Evolutionary conservation across 2,888 invertebrate species (phyloP), one percentile per base, ranked within the genome.

Genomic region (Nematopogon swammerdamellus): DNA sequence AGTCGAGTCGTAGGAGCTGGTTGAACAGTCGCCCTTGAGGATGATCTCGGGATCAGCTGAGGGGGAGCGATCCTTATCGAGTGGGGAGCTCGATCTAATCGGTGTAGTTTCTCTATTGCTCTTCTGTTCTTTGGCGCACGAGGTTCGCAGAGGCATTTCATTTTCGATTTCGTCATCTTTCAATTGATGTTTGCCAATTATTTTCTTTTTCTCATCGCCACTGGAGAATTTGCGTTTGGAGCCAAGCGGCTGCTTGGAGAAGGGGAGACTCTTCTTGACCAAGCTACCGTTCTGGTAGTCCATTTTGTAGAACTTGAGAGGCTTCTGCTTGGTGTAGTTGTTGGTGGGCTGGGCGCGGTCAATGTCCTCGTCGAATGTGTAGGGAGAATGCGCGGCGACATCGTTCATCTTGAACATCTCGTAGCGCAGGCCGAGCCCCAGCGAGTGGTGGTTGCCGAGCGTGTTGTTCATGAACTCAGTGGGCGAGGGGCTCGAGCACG

Each of bases 181-280:
- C 3, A 36, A 14, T 14, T 36, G 4, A 14, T 8, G n/a, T 57
- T 43, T 62, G 59, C 46, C 61, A 49, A 42, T 64, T 56, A 52
- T 64, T 64, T 45, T 67, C 66, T 48, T 70, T 55, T 50, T 68
- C 64, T 48, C 63, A 17, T 44, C 19, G 18, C 19, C 16, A 14
- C 10, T 44, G 19, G 19, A 62, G 50, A 82, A 60, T 51, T 81
- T 68, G 59, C 81, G 75, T 55, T 80, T 68, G 57, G 76, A 70
- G 56, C 79, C 75, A 45, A 76, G 60, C 56, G 75, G 76, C 57
- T 79, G 66, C 58, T 82, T 81, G 20, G 81, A 80, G 55, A 81
- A 82, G 45, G 82, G 81, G 49, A 80, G 77, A 55, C 81, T 81
- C 62, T 83, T 82, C 59, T 83, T 83, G 45, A 80, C 83, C 60